Conservation (phyloP, 2,797 vertebrate genomes). For the Okamejei kenojei region DNA sequence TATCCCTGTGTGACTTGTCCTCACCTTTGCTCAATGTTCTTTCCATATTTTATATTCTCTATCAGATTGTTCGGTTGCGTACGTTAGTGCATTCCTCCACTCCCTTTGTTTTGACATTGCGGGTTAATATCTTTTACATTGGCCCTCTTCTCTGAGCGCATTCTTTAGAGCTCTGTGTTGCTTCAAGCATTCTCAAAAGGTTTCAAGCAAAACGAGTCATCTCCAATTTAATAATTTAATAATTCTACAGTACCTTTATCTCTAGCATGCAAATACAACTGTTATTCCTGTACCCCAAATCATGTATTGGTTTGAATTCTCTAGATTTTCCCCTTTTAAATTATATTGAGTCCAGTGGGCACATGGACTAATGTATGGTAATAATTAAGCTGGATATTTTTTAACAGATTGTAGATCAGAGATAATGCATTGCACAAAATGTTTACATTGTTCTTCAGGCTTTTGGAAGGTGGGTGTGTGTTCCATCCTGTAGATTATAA, state of each 20-base stretch:
- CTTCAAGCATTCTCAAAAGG: background rate
- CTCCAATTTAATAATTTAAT: background rate
- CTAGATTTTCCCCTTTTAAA: background rate
- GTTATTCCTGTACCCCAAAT: background rate
- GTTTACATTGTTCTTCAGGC: background rate
- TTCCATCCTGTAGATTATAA: background rate
- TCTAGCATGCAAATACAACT: background rate
- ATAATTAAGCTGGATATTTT: background rate
- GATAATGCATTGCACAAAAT: background rate
- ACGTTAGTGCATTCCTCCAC: background rate
- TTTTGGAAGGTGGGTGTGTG: background rate
- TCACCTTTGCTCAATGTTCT: background rate
- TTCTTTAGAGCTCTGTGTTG: background rate
- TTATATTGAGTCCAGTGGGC: background rate
- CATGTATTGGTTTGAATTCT: background rate
- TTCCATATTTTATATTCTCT: background rate
- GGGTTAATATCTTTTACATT: background rate
- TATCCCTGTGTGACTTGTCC: background rate
- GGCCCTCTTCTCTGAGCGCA: background rate
- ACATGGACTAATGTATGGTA: background rate
- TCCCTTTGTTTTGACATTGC: constrained; percentile 44
- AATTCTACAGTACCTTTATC: background rate
- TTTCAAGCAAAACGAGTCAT: background rate
- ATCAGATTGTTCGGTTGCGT: background rate
- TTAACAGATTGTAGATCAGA: background rate